A percentile compares a stretch with the other conserved stretches of the same genome.
Conservation (phyloP, 1,140 invertebrate genomes). For the Eriocheir sinensis region DNA sequence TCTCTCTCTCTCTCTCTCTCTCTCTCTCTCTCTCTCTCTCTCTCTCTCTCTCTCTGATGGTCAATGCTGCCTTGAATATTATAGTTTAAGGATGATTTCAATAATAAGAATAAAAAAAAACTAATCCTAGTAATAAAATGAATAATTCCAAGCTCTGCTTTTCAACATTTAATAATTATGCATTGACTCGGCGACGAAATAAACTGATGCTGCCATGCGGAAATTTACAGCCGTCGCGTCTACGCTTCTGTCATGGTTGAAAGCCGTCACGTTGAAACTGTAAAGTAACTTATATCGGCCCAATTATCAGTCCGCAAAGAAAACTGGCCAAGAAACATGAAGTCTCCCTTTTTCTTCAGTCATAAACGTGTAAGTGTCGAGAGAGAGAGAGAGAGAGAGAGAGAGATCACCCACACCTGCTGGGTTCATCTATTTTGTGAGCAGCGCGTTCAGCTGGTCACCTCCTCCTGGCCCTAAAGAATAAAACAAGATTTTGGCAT, state of each 20-base stretch:
- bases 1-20: slow-evolving; percentile 7
- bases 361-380: not conserved
- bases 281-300: not conserved
- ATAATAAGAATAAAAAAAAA: not conserved
- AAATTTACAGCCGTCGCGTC: not conserved
- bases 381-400: slow-evolving; percentile 5
- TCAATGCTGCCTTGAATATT: too few species aligned
- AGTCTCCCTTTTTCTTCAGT: not conserved
- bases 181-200: too few species aligned
- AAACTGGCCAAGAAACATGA: not conserved
- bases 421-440: slow-evolving; percentile 3
- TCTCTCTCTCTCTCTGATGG: not conserved
- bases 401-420: not conserved
- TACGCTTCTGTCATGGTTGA: too few species aligned
- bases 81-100: not conserved
- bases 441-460: not conserved
- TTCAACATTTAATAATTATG: too few species aligned
- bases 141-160: too few species aligned
- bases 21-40: not conserved
- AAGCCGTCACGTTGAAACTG: not conserved
- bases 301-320: not conserved
- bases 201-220: not conserved
- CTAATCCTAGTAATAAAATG: not conserved
- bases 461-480: not conserved
- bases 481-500: not conserved